Base-by-base conservation (phyloP, 1,140 invertebrate genomes). In the Hypothenemus hampei region DNA sequence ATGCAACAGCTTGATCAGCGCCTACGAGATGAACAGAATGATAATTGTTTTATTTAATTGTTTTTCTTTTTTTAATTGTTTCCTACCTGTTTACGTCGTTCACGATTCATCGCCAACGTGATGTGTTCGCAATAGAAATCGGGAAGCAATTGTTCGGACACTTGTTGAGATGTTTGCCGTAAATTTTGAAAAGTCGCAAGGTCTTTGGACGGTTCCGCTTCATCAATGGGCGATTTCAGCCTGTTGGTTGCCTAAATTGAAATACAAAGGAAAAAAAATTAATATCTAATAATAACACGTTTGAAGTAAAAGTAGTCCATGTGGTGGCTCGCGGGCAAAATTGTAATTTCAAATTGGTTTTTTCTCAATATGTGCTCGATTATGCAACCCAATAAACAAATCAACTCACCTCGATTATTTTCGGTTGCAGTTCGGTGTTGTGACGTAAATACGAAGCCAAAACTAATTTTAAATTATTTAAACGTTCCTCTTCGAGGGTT, bases 61-160 rank as follows among this genome's bases (percentile, higher is more conserved):
- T 37, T 37, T 8, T 7, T 8, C 7, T 16, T 37, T 6, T 29
- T 29, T 7, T 7, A 37, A 37, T 37, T 6, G 26, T 13, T 31
- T 26, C 16, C 2, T 36, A 48, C 59, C 59, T 56, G 83, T 75
- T 89, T 91, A 63, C 93, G 77, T 41, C 93, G 73, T 64, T 95
- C 93, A 45, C 82, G 78, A 69, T 96, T 94, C 93, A 97, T 96
- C 10, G 87, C 86, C 58, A 95, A 80, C 1, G 89, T 91, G 44
- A 89, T 84, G 73, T 97, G 92, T 72, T 97, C 93, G 55, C 92
- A 92, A 73, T 94, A 96, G 74, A 94, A 95, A 70, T 96, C 91
- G 0, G 93, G 89, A 26, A 97, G 72, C 20, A 94, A 75, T 70
- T 95, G 91, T 68, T 96, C 88, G 3, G 81, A 63, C 8, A 69